Evolutionary conservation across 2,113 vertebrate genomes (phyloP).

Genomic region (Cololabis saira): DNA sequence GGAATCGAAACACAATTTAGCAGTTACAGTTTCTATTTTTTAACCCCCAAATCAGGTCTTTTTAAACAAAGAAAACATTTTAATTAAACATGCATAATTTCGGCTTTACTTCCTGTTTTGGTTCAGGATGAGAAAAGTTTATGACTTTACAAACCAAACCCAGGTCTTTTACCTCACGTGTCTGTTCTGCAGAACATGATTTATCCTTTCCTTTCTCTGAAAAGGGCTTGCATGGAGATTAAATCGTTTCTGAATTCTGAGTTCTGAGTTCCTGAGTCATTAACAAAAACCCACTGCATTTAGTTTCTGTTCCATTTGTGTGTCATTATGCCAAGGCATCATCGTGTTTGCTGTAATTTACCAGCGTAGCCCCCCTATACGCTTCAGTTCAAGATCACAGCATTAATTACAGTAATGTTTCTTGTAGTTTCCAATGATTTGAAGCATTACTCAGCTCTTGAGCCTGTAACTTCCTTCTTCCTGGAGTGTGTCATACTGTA

Average conservation of each 20-base stretch:
- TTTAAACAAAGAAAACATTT: too few relatives aligned
- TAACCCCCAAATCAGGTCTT: too few relatives aligned
- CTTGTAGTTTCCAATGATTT: not conserved
- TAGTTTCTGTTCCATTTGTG: not conserved
- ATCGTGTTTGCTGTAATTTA: not conserved
- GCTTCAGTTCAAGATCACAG: not conserved
- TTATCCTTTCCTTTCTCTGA: not conserved
- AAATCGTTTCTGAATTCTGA: too few relatives aligned
- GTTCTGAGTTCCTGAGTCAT: conserved; percentile 6
- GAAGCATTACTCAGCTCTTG: not conserved
- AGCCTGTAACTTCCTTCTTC: conserved; percentile 9
- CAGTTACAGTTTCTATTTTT: too few relatives aligned
- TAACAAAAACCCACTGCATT: not conserved
- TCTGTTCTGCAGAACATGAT: not conserved
- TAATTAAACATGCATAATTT: too few relatives aligned
- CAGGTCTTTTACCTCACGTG: not conserved
- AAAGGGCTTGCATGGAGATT: not conserved
- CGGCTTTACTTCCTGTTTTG: not conserved
- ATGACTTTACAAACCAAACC: not conserved
- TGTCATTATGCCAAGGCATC: not conserved
- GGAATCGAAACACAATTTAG: too few relatives aligned
- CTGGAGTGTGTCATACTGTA: not conserved
- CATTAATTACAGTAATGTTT: too few relatives aligned
- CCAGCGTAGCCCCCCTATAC: not conserved
- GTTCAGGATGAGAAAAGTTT: not conserved